Evolutionary conservation across 2,888 invertebrate species (phyloP).

Genomic region (Brachypterus glaber): DNA sequence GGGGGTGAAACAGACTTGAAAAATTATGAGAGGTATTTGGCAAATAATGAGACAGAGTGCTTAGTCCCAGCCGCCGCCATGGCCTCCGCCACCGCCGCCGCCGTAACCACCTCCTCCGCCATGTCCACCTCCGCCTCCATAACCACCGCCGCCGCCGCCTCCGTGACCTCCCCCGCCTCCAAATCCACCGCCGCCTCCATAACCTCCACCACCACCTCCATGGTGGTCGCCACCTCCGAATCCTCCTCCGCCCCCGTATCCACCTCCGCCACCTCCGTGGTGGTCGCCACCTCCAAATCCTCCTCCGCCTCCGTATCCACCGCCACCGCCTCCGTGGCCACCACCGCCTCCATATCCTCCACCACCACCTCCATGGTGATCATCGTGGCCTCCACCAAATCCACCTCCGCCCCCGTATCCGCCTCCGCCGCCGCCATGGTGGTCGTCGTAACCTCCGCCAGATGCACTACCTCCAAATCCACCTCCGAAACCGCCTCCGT

Average conservation of each 20-base stretch:
- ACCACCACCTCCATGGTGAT: conserved; percentile 2
- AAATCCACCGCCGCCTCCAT: conserved; percentile 13
- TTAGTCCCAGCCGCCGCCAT: conserved; percentile 15
- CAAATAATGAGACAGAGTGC: conserved; percentile 8
- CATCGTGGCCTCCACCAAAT: conserved; percentile 10
- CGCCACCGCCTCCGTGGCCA: conserved; percentile 7
- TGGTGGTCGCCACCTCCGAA: conserved; percentile 35
- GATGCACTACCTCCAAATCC: conserved; percentile 10
- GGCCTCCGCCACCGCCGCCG: conserved; percentile 13
- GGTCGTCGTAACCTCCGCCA: conserved; percentile 1
- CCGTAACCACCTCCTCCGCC: conserved; percentile 10
- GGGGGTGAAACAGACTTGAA: conserved; percentile 18
- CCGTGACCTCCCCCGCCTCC: conserved; percentile 11
- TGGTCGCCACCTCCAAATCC: conserved; percentile 22
- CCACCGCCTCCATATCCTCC: conserved; percentile 3
- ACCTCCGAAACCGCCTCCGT: conserved; percentile 9
- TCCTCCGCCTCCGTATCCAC: conserved; percentile 10
- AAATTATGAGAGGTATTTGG: conserved; percentile 17
- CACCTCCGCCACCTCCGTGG: conserved; percentile 39
- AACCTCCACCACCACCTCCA: conserved; percentile 23
- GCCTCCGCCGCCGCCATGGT: conserved; percentile 11
- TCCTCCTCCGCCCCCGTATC: conserved; percentile 33
- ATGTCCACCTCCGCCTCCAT: conserved; percentile 12
- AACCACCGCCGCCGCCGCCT: conserved; percentile 13
- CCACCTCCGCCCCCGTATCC: conserved; percentile 9